Evolutionary conservation across 2,797 vertebrate species (phyloP), one percentile per base, ranked within the genome.

Genomic region (Forpus xanthops): DNA sequence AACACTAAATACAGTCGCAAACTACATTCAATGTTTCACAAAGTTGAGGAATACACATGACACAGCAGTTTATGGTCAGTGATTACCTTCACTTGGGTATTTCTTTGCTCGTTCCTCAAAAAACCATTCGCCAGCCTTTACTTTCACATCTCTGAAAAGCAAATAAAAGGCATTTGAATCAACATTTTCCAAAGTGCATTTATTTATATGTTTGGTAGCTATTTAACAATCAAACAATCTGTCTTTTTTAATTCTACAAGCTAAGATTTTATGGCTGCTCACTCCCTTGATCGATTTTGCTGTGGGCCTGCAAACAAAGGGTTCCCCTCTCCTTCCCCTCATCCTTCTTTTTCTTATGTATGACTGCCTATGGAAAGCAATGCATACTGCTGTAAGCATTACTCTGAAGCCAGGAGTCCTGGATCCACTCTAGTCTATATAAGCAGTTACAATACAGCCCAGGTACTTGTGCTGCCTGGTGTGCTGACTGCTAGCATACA

Each of bases 101-200:
- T 98, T 99, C 98, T 98, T 99, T 27, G 98, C 98, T 97, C 98
- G 98, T 91, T 99, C 98, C 85, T 99, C 98, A 61, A 99, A 96
- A 97, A 99, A 99, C 99, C 99, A 99, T 27, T 99, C 98, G 64
- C 99, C 99, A 64, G 99, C 98, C 91, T 98, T 98, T 95, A 98
- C 96, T 97, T 99, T 99, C 87, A 99, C 89, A 12, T 99, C 98
- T 96, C 99, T 99, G 98, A 35, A 96, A 97, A 91, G 70, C 66
- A 97, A 89, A 73, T 49, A 95, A 52, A 85, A 85, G 21, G 90
- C 12, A 93, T 14, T 33, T 16, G 3, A 93, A 83, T 31, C n/a
- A 71, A 62, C 30, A n/a, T 42, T 33, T 76, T 65, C 25, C 11
- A 39, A 60, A 66, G 13, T 20, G 15, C 9, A 27, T 80, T 82